phyloP scores from a whole-genome alignment of 1,140 invertebrate genomes.

The Zaprionus ornatus region DNA sequence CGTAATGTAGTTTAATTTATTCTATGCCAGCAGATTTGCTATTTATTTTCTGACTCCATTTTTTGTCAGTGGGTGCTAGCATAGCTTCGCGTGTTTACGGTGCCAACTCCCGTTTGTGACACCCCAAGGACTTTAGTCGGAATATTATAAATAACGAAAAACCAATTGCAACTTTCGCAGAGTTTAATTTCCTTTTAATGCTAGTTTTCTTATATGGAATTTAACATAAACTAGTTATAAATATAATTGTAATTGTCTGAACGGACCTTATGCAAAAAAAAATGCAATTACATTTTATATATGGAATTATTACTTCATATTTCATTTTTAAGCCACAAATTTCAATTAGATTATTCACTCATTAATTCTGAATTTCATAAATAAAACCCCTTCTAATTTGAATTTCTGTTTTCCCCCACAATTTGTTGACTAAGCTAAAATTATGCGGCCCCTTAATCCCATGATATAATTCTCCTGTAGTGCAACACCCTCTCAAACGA shows the following conservation, averaged over 20 bases:
- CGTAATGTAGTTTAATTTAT: conserved; percentile 73
- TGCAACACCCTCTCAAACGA: conserved; percentile 45
- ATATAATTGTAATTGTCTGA: too few species aligned
- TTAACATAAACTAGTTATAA: too few species aligned
- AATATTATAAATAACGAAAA: conserved; percentile 22
- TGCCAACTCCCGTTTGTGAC: conserved; percentile 34
- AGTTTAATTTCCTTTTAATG: not conserved
- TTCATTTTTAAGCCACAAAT: not conserved
- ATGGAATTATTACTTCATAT: not conserved
- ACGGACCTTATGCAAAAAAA: too few species aligned
- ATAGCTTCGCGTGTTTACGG: conserved; percentile 53
- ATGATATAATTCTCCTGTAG: conserved; percentile 43
- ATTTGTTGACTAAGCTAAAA: conserved; percentile 32
- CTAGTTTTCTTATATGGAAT: not conserved
- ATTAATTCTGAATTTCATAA: not conserved
- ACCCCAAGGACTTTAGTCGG: conserved; percentile 50
- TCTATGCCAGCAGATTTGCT: conserved; percentile 57
- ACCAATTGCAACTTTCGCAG: not conserved
- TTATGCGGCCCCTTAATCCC: conserved; percentile 37
- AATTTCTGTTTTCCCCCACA: conserved; percentile 11
- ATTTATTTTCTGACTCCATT: conserved; percentile 51
- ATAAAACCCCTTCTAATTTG: conserved; percentile 1
- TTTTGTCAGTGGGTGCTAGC: conserved; percentile 24
- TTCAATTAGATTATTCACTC: not conserved
- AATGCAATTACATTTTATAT: too few species aligned